Evolutionary conservation across 2,113 vertebrate genomes (phyloP), one percentile per base, ranked within the genome.

Genomic region (Alaudala cheleensis): DNA sequence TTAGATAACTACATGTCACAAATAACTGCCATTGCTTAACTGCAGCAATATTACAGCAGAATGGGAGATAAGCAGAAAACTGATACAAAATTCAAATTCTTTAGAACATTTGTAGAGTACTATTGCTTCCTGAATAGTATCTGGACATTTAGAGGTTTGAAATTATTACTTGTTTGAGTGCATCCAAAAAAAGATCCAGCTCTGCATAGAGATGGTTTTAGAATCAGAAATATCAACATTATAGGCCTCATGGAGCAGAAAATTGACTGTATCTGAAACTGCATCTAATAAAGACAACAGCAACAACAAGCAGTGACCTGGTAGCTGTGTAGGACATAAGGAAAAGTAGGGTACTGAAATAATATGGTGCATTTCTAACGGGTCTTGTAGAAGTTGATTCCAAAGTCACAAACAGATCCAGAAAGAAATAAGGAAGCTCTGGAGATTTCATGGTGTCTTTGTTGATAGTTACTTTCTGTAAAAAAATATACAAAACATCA

Each of bases 31-130:
- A 29, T 44, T 73, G 20, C 2, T 45, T 69, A 80, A 65, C 20
- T 61, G 10, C 15, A 57, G 14, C 9, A 80, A 69, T 8, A 40
- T 16, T 11, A 26, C 15, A 88, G 24, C 10, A 80, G 14, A 66
- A 80, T 13, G 28, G 22, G 19, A 82, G 16, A 80, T 39, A 64
- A 69, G 33, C 7, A 72, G 53, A 80, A 77, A 5, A 1, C 24
- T 40, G 15, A 33, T 10, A 56, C 3, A 72, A 86, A 69, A 56
- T 51, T 44, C 14, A 65, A 1, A 31, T 53, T 44, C 2, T 40
- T 15, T 49, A 2, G 2, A 45, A 12, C 0, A 0, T 19, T 57
- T 70, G 18, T 6, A 49, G 28, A 83, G 45, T 50, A 20, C 12
- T 47, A 24, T 50, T 74, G 12, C 6, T 16, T 81, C 90, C n/a